phyloP scores from a whole-genome alignment of 1,140 invertebrate species.

The Cyphomyrmex costatus region DNA sequence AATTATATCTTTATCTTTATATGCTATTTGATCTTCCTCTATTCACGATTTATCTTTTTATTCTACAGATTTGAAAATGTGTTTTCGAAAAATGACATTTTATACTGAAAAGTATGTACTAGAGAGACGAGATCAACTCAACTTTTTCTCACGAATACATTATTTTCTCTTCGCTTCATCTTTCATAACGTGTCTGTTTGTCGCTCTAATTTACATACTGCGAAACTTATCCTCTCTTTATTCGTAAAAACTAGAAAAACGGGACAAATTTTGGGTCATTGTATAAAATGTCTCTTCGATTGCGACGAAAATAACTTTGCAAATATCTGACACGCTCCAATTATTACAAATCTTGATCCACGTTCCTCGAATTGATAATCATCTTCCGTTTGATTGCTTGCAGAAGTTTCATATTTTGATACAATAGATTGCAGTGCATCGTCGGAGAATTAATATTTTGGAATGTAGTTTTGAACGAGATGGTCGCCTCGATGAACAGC shows the following conservation, averaged over 20 bases:
- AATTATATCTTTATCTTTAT: not conserved
- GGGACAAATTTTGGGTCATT: not conserved
- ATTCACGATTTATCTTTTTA: not conserved
- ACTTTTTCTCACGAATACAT: not conserved
- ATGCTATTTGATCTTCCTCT: constrained; percentile 7
- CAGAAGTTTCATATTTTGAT: constrained; percentile 62
- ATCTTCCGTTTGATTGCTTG: not conserved
- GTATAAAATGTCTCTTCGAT: not conserved
- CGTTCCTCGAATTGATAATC: constrained; percentile 1
- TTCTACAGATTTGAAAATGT: not conserved
- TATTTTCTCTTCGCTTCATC: not conserved
- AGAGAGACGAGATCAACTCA: not conserved
- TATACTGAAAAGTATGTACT: not conserved
- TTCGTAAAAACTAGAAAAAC: not conserved
- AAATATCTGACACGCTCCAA: not conserved
- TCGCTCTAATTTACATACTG: not conserved
- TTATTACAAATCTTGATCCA: constrained; percentile 1
- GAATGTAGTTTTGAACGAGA: constrained; percentile 28
- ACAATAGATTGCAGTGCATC: constrained; percentile 29
- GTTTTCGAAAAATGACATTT: constrained; percentile 28
- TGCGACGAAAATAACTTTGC: not conserved
- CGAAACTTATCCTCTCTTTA: not conserved
- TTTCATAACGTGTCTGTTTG: not conserved
- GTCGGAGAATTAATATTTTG: constrained; percentile 64
- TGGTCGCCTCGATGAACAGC: not conserved